Base-by-base conservation (phyloP, 2,797 vertebrate species). In the Aeoliscus strigatus region DNA sequence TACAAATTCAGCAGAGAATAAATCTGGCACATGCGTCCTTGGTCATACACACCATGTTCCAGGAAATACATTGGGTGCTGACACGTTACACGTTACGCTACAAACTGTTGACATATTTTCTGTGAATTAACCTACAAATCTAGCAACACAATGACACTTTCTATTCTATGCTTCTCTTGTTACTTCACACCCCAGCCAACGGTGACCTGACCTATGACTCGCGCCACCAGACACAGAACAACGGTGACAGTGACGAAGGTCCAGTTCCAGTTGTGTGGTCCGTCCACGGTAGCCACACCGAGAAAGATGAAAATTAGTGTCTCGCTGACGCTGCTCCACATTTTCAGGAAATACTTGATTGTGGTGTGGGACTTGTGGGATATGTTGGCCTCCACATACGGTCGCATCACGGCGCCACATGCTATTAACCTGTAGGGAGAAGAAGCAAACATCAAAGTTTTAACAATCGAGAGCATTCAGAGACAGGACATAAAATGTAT, bases 271-370 rank as follows among this genome's bases (percentile, higher is more conserved):
- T 68, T 53, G 60, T 99, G 94, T n/a, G 80, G 80, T 2, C 94
- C 96, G 0, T 88, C 94, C 66, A 99, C 94, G 0, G 94, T 98
- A 67, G 95, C 94, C 30, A 99, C 94, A 0, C 96, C 96, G 1
- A 99, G 88, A 76, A 99, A 99, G 81, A 99, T 97, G 75, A 99
- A 99, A 84, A 99, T 99, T 60, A 99, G 92, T 1, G 96, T 99
- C 80, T 99, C 96, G 0, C 94, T 99, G 67, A 99, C 93, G 0
- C 94, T 98, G 89, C 96, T 99, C 95, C 91, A 97, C 96, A 99
- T 99, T 90, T 99, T 99, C 64, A 98, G 80, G 82, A 99, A 99
- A 48, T 99, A 99, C 28, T 98, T 99, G 84, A 97, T 91, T 74
- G 96, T 99, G 10, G 95, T 98, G 85, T 98, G 93, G 23, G 96